Evolutionary conservation across 1,140 invertebrate genomes (phyloP).

Genomic region (Aphidius gifuensis): DNA sequence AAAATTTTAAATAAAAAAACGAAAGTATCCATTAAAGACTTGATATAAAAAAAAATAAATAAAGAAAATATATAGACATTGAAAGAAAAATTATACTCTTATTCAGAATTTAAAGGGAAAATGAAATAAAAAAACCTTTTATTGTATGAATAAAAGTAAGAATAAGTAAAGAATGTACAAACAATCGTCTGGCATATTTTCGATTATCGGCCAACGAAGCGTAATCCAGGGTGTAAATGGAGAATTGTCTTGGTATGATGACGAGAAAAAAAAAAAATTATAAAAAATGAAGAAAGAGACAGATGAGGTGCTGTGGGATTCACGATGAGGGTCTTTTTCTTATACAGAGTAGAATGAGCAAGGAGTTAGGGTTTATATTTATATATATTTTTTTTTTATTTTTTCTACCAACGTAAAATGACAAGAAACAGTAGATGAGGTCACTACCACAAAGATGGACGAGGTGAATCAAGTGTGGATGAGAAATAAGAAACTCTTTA

Average conservation of each 20-base stretch:
- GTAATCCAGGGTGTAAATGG: slow-evolving; percentile 51
- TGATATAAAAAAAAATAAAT: slow-evolving; percentile 13
- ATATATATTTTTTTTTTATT: slow-evolving; percentile 11
- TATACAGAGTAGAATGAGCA: slow-evolving; percentile 7
- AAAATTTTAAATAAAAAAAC: background rate
- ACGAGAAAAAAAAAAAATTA: slow-evolving; percentile 6
- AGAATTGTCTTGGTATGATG: slow-evolving; percentile 46
- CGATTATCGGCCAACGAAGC: slow-evolving; percentile 53
- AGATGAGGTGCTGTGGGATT: slow-evolving; percentile 46
- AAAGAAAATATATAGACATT: slow-evolving; percentile 4
- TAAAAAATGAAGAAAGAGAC: slow-evolving; percentile 17
- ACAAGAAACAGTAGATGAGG: slow-evolving; percentile 5
- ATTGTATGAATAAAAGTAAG: background rate
- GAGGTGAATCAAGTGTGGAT: too few relatives aligned
- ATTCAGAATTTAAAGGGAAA: background rate
- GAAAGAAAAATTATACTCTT: background rate
- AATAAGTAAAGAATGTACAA: background rate
- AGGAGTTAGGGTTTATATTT: slow-evolving; percentile 17
- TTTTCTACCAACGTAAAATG: slow-evolving; percentile 20
- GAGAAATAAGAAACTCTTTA: slow-evolving; percentile 21
- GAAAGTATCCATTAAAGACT: background rate
- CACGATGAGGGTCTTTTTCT: slow-evolving; percentile 26
- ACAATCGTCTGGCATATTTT: slow-evolving; percentile 49
- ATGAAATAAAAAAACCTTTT: background rate
- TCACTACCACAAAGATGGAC: background rate